Evolutionary conservation across 1,140 invertebrate genomes (phyloP), one percentile per base, ranked within the genome.

Genomic region (Achatina immaculata): DNA sequence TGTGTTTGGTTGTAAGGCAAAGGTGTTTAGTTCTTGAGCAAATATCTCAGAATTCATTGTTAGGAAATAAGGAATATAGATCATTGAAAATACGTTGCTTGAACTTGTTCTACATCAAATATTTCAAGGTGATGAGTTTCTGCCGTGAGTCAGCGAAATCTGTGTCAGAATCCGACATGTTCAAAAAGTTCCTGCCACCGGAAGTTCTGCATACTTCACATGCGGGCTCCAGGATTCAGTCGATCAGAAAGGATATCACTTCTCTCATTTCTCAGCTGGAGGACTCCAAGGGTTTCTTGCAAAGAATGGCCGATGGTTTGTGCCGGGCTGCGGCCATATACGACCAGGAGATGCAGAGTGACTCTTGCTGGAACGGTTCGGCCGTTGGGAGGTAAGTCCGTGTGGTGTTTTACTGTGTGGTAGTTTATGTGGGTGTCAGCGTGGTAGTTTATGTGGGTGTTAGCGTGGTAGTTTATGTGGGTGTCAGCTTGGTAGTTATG

Each of bases 261-360:
- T 11, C 51, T 24, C 51, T 55, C 4, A 55, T 55, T n/a, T 11
- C n/a, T 11, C n/a, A 31, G n/a, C 28, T 62, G 28, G 58, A 28
- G 21, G 58, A 62, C 2, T 31, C 28, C 7, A 31, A 62, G 28
- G 51, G 28, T 1, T 28, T 62, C 21, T 62, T 31, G n/a, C 58
- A 62, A 31, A 62, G 58, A 62, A 28, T 62, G n/a, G 58, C 58
- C 7, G 58, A 62, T 34, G 58, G 58, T 28, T 3, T 62, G 58
- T 28, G 58, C 28, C 58, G 51, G 51, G n/a, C 51, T 4, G 11
- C 51, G 6, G 14, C 58, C 16, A 31, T 62, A 31, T 62, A 62
- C 31, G 58, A 62, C 6, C 58, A 62, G 58, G 51, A 62, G 28
- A 62, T 62, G 58, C 58, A 62, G 58, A 62, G 58, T 62, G 6